Evolutionary conservation across 2,113 vertebrate species (phyloP), one percentile per base, ranked within the genome.

Genomic region (Siniperca knerii): DNA sequence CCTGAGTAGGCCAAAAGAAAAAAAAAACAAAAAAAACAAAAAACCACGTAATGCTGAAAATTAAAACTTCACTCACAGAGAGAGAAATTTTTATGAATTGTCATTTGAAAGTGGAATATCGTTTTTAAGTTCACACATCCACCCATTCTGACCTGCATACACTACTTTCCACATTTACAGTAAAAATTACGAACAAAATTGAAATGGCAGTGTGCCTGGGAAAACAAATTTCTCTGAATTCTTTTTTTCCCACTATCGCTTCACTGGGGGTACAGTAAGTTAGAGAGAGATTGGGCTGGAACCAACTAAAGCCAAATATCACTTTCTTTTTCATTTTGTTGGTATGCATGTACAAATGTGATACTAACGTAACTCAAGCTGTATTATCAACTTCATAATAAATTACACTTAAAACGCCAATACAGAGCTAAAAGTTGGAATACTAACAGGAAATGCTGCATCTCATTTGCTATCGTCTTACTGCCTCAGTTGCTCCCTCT

Each of bases 381-480:
- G 61, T n/a, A 35, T 29, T 21, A 79, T 73, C 44, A 52, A 15
- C 25, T 35, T 54, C 33, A 67, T 44, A 55, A 83, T 42, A 21
- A 13, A 58, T 12, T 8, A 13, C 44, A 44, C 66, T 67, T 67
- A 25, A 37, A 55, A 66, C 65, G 25, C 55, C 42, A 61, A 68
- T 2, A 61, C 37, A 20, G 50, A 69, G 55, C 46, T 58, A 35
- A 37, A 57, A 68, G 67, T 70, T 37, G 6, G 9, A 46, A 21
- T 5, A 33, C 33, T 20, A 29, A 77, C 44, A 78, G 54, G 55
- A 89, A 75, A 79, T 57, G 33, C 29, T 44, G 29, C 35, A 4
- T 72, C 78, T 67, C 13, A 40, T 77, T 74, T 75, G 16, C 35
- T 55, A n/a, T 69, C 16, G 3, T 74, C 50, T 84, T 40, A 77